phyloP scores from a whole-genome alignment of 2,888 invertebrate genomes.

The Lithodes maja region DNA sequence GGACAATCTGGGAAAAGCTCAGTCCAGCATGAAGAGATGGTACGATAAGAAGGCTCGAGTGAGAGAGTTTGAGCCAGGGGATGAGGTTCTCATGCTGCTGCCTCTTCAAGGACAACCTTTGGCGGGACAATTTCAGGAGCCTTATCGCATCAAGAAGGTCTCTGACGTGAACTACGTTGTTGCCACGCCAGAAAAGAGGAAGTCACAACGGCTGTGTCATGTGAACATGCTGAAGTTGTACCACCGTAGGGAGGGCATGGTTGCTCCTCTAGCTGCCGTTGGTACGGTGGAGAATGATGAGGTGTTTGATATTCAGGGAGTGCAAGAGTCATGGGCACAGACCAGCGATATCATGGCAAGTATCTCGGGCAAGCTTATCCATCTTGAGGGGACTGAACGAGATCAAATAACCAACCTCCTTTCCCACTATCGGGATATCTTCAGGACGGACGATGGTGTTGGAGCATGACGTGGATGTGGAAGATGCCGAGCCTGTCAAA shows the following conservation, averaged over 20 bases:
- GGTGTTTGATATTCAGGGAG: not conserved
- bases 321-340: not conserved
- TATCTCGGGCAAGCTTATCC: not conserved
- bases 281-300: not conserved
- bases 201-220: not conserved
- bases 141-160: not conserved
- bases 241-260: not conserved
- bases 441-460: not conserved
- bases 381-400: not conserved
- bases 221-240: not conserved
- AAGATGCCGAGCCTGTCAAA: not conserved
- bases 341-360: not conserved
- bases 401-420: not conserved
- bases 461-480: conserved; percentile 17
- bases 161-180: not conserved
- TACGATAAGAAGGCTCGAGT: not conserved
- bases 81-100: not conserved
- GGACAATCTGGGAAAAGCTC: too few species aligned
- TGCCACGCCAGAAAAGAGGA: not conserved
- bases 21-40: not conserved
- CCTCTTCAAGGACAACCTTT: not conserved
- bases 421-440: not conserved
- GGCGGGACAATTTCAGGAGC: not conserved
- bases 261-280: not conserved
- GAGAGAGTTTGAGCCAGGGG: conserved; percentile 4